A percentile compares a stretch with the other conserved stretches of the same genome.
These are phyloP conservation scores for Rhopalosiphum padi DNA, from an alignment of 1,140 invertebrate species.

Conservation along the genomic window DNA sequence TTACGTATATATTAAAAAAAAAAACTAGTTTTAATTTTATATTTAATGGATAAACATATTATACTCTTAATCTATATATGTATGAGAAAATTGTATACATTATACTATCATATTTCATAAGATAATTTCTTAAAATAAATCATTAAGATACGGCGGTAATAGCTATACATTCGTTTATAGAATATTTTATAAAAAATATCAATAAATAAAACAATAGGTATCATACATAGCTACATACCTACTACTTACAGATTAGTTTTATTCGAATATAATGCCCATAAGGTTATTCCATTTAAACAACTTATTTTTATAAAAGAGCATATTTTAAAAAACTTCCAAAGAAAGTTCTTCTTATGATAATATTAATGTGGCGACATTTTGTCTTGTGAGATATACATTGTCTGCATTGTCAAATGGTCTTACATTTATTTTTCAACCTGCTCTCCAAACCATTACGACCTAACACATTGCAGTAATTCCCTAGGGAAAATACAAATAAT, in stretches of 20 bases:
- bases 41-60: neutral
- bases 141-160: neutral
- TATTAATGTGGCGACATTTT: neutral
- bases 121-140: neutral
- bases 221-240: neutral
- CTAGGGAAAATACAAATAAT: neutral
- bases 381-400: slow-evolving; percentile 13
- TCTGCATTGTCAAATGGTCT: neutral
- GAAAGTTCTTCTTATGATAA: neutral
- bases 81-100: neutral
- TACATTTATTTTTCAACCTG: slow-evolving; percentile 28
- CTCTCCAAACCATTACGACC: neutral
- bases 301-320: neutral
- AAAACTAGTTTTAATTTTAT: neutral
- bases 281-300: neutral
- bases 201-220: neutral
- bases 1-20: neutral
- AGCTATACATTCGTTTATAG: neutral
- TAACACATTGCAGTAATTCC: slow-evolving; percentile 15
- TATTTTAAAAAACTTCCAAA: neutral
- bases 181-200: neutral
- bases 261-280: neutral
- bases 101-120: neutral
- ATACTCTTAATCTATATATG: neutral
- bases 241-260: neutral